Percentiles rank a stretch among this genome's conserved stretches.
Evolutionary conservation across 2,888 invertebrate genomes (phyloP).

Genomic region (Aricia artaxerxes): DNA sequence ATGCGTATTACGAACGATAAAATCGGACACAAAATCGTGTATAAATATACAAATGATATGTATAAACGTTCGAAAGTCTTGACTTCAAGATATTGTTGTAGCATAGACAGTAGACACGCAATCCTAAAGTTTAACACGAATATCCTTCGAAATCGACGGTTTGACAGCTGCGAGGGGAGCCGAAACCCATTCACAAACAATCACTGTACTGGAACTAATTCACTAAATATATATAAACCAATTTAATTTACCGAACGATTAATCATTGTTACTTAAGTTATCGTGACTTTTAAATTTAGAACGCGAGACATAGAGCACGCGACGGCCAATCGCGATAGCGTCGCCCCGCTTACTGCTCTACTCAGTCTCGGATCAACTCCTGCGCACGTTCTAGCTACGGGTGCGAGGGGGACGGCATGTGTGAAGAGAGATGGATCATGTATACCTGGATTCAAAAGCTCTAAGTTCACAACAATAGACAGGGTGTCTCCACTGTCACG

Average conservation of each 20-base stretch:
- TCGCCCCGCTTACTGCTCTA: constrained; percentile 72
- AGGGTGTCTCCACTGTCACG: constrained; percentile 33
- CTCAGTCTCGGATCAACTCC: constrained; percentile 65
- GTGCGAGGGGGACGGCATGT: constrained; percentile 56
- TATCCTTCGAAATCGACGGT: constrained; percentile 55
- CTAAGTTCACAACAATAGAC: constrained; percentile 46
- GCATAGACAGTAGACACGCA: constrained; percentile 46
- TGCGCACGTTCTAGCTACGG: constrained; percentile 63
- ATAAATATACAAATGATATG: not conserved
- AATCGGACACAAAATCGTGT: constrained; percentile 7
- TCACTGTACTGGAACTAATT: constrained; percentile 34
- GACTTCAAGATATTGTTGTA: constrained; percentile 42
- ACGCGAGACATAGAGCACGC: constrained; percentile 53
- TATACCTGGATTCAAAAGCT: constrained; percentile 72
- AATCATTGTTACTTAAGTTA: constrained; percentile 36
- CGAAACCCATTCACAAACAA: constrained; percentile 45
- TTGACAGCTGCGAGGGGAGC: constrained; percentile 59
- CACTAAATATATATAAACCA: constrained; percentile 43
- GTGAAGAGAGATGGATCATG: constrained; percentile 53
- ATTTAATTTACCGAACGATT: constrained; percentile 31
- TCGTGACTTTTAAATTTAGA: constrained; percentile 66
- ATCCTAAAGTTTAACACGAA: constrained; percentile 47
- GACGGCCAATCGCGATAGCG: constrained; percentile 70
- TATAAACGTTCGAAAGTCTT: constrained; percentile 8
- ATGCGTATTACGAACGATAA: constrained; percentile 48